Percentiles rank a stretch among this genome's conserved stretches.
Conservation (phyloP, 2,888 invertebrate species). For the Fragum sueziense region DNA sequence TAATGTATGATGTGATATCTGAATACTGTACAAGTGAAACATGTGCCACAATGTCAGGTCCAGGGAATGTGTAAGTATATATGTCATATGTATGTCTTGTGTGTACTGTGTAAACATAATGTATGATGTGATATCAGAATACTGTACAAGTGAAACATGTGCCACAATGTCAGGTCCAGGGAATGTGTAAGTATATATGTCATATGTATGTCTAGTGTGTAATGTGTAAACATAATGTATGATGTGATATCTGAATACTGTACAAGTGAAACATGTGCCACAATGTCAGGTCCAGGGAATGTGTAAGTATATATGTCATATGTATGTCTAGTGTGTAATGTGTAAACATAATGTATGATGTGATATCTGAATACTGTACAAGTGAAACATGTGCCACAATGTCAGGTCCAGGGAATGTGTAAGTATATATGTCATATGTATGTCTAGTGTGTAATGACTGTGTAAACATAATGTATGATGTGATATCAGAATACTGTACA, state of each 20-base stretch:
- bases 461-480: slow-evolving; percentile 98
- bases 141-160: slow-evolving; percentile 97
- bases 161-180: slow-evolving; percentile 96
- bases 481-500: slow-evolving; percentile 99
- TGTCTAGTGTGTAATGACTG: no score
- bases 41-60: slow-evolving; percentile 96
- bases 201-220: slow-evolving; percentile 98
- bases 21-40: slow-evolving; percentile 98
- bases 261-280: slow-evolving; percentile 95
- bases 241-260: slow-evolving; percentile 99
- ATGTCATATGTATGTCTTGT: no score
- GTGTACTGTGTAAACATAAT: slow-evolving; percentile 99
- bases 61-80: slow-evolving; percentile 91
- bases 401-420: slow-evolving; percentile 97
- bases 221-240: slow-evolving; percentile 99
- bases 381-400: slow-evolving; percentile 94
- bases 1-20: slow-evolving; percentile 98
- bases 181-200: slow-evolving; percentile 90
- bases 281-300: slow-evolving; percentile 97
- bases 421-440: no score
- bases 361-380: slow-evolving; percentile 99
- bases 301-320: slow-evolving; percentile 88
- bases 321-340: slow-evolving; percentile 99
- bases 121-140: slow-evolving; percentile 99
- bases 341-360: slow-evolving; percentile 98